Evolutionary conservation across 2,113 vertebrate species (phyloP).

Genomic region (Plotosus lineatus): DNA sequence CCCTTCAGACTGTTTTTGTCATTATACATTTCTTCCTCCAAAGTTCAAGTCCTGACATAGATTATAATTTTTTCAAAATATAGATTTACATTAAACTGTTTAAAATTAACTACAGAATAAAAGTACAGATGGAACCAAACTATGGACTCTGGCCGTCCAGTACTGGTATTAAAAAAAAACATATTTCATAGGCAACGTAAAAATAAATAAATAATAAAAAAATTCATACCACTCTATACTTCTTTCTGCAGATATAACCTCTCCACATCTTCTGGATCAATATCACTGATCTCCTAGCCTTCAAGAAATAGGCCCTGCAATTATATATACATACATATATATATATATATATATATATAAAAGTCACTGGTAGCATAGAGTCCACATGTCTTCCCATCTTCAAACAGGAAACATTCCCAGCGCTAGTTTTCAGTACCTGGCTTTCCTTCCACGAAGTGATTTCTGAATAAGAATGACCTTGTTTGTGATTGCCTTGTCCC

Average conservation of each 20-base stretch:
- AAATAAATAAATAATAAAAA: constrained; percentile 19
- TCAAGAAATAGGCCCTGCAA: constrained; percentile 91
- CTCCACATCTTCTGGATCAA: constrained; percentile 94
- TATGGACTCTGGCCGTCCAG: neutral
- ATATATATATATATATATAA: no score
- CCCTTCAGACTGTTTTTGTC: no score
- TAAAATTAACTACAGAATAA: no score
- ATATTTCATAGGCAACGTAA: neutral
- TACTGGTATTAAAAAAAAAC: neutral
- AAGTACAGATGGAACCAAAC: neutral
- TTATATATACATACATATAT: no score
- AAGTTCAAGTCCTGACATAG: no score
- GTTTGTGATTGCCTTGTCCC: constrained; percentile 95
- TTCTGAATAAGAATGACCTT: constrained; percentile 98
- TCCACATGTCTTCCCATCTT: neutral
- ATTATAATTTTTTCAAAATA: no score
- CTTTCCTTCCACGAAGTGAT: constrained; percentile 91
- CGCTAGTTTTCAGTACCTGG: constrained; percentile 74
- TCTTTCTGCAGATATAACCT: constrained; percentile 86
- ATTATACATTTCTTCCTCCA: no score
- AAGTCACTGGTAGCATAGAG: neutral
- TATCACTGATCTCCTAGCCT: constrained; percentile 82
- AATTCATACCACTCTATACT: constrained; percentile 82
- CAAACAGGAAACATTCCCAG: neutral
- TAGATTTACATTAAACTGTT: no score